A percentile compares a stretch with the other conserved stretches of the same genome.
These are phyloP conservation scores for Malurus leucopterus DNA, from an alignment of 2,797 vertebrate genomes.

Conservation along the genomic window DNA sequence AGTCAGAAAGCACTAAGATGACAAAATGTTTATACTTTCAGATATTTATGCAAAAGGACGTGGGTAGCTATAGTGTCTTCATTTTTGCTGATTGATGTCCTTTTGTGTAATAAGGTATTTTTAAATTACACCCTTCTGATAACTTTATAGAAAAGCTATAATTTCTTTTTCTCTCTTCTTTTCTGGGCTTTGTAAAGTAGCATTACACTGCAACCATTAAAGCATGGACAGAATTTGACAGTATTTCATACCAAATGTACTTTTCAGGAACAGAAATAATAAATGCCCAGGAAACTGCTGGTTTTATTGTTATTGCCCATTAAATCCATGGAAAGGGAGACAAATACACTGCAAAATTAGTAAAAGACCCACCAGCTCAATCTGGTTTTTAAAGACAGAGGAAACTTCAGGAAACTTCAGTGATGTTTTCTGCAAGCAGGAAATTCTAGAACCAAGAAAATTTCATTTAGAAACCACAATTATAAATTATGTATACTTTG, in stretches of 20 bases:
- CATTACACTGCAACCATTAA: background rate
- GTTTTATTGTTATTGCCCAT: background rate
- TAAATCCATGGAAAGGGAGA: background rate
- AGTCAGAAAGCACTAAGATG: background rate
- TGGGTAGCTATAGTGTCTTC: background rate
- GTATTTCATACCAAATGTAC: background rate
- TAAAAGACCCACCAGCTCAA: background rate
- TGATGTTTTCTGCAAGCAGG: background rate
- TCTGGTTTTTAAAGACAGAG: background rate
- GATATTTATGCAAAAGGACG: background rate
- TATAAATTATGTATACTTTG: background rate
- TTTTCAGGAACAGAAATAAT: constrained; percentile 13
- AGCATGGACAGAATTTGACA: background rate
- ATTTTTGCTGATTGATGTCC: background rate
- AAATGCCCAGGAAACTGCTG: background rate
- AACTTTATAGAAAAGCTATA: background rate
- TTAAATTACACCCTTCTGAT: background rate
- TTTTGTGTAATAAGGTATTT: background rate
- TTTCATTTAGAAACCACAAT: background rate
- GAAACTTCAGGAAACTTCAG: background rate
- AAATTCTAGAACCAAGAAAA: background rate
- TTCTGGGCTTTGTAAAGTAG: background rate
- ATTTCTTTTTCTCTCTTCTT: background rate
- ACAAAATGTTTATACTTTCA: background rate
- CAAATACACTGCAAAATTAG: background rate